Base-by-base conservation (phyloP, 2,797 vertebrate genomes). In the Carapus acus region DNA sequence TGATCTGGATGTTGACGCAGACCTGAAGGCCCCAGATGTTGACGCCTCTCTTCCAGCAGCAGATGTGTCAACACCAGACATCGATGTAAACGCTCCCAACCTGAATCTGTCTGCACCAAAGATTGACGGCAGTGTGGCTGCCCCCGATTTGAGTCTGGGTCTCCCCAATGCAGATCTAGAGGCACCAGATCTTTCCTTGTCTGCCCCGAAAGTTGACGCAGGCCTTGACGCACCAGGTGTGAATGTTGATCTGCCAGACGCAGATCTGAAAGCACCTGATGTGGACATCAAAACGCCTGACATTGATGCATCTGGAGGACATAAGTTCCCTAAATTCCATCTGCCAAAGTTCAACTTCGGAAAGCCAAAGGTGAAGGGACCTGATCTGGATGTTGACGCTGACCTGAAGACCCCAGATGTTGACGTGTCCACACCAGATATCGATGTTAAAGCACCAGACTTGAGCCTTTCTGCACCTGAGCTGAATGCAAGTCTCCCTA, bases 301-400 rank as follows among this genome's bases (percentile, higher is more conserved):
- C 12, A 13, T 33, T 33, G 31, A 33, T 43, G n/a, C n/a, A n/a
- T n/a, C n/a, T n/a, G 74, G 61, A 42, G 82, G 79, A 67, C 2
- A 68, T 0, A 77, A 67, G 39, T 12, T 65, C 1, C 75, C 74
- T 3, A 79, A 65, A 14, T 1, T 80, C 0, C 71, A 81, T 52
- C 12, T 58, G 7, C 71, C 76, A 22, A 75, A 60, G 17, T 71
- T 80, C 55, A 50, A 49, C 3, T 8, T 63, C 1, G 73, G 77
- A 11, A 65, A 47, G 7, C 70, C 73, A 54, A 76, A 8, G 2
- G 53, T 73, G 2, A 77, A 78, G 57, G 53, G 6, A 62, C 56
- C 73, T 27, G 18, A 57, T 49, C 6, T 65, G 3, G 41, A 64
- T 29, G 23, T 54, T 45, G 60, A 78, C 50, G 49, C 52, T 31